These are phyloP conservation scores for Dryoscopus gambensis DNA, from an alignment of 2,113 vertebrate genomes.

Conservation along the genomic window DNA sequence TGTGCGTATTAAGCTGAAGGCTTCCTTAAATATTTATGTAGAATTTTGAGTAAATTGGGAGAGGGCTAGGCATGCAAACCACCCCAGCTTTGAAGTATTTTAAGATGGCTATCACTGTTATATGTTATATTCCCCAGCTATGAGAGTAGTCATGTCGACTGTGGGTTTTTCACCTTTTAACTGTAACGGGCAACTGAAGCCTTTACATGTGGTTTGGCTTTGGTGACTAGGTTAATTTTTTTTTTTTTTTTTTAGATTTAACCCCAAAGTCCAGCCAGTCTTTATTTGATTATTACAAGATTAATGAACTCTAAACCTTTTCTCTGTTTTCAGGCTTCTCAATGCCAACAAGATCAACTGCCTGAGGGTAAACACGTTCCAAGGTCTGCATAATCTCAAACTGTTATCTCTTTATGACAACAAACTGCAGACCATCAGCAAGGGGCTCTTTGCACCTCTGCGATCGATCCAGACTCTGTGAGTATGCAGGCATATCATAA, in stretches of 20 bases:
- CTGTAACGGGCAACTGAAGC: not conserved
- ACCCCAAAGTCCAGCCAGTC: not conserved
- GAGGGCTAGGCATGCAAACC: not conserved
- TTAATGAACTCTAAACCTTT: constrained; percentile 9
- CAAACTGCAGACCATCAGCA: constrained; percentile 97
- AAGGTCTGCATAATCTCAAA: constrained; percentile 96
- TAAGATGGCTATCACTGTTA: not conserved
- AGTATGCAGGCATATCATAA: constrained; percentile 61
- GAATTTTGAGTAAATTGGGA: not conserved
- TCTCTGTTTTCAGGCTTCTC: constrained; percentile 83
- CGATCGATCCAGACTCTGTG: constrained; percentile 97
- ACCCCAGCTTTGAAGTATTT: not conserved
- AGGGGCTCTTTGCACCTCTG: constrained; percentile 91
- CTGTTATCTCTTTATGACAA: constrained; percentile 98
- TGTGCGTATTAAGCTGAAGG: not conserved
- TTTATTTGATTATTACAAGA: not conserved
- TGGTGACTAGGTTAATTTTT: not conserved
- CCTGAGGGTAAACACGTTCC: constrained; percentile 94
- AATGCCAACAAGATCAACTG: constrained; percentile 99
- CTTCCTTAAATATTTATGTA: not conserved
- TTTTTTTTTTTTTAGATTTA: not conserved
- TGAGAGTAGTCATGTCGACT: not conserved
- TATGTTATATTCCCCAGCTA: not conserved
- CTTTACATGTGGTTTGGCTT: not conserved
- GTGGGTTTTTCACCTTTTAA: not conserved